phyloP scores from a whole-genome alignment of 2,113 vertebrate genomes.

The Acrocephalus kingi region DNA sequence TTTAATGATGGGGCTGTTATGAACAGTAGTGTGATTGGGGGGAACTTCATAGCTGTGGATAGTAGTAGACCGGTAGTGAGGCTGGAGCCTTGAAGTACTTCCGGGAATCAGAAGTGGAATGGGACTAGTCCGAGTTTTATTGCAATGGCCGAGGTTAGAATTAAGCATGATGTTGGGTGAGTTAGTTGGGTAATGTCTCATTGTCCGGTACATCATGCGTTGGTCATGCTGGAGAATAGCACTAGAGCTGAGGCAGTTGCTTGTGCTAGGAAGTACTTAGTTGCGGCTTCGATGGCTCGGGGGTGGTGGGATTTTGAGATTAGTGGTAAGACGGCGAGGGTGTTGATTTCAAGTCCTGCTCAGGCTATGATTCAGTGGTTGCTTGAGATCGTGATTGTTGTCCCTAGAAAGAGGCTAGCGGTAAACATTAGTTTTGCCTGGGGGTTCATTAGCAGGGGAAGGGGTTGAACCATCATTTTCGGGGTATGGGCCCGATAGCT shows the following conservation, averaged over 20 bases:
- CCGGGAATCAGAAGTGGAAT: background rate
- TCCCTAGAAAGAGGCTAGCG: fast-evolving
- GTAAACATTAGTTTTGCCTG: background rate
- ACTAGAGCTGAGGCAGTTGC: fast-evolving
- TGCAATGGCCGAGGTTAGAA: fast-evolving
- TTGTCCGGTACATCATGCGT: fast-evolving
- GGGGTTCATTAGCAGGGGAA: background rate
- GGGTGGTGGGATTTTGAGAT: background rate
- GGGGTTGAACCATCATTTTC: background rate
- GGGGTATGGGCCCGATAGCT: background rate
- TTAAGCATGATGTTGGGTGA: fast-evolving
- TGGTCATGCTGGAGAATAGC: fast-evolving
- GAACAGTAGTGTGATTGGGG: fast-evolving
- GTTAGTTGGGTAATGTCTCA: background rate
- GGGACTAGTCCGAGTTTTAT: background rate
- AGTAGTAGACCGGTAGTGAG: fast-evolving
- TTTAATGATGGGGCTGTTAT: fast-evolving
- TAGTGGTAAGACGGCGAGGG: fast-evolving
- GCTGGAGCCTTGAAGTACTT: fast-evolving
- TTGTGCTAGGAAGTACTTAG: fast-evolving
- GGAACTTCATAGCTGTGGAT: fast-evolving
- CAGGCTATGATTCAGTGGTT: background rate
- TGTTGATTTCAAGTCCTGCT: fast-evolving
- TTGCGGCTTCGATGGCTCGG: fast-evolving
- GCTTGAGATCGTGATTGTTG: background rate